These are phyloP conservation scores for Saimiri boliviensis DNA, from an alignment of 2,113 vertebrate species.

Conservation along the genomic window DNA sequence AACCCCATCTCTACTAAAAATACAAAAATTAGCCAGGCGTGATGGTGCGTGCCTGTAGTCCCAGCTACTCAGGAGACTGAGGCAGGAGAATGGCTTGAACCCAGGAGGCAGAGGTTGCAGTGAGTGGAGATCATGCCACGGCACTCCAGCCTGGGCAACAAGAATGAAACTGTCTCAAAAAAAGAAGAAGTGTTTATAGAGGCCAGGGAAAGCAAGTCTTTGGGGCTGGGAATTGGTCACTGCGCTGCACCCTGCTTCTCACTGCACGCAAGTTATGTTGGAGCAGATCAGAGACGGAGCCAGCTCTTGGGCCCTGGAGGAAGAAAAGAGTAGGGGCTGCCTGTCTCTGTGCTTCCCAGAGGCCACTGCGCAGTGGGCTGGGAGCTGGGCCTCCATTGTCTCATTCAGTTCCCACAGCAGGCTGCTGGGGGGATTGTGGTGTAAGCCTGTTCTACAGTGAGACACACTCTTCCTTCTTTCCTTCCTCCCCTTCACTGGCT, in stretches of 20 bases:
- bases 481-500: not conserved
- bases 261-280: not conserved
- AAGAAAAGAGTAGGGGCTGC: not conserved
- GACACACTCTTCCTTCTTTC: not conserved
- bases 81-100: too few relatives aligned
- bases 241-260: not conserved
- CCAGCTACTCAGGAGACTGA: too few relatives aligned
- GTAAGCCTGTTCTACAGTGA: not conserved
- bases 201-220: not conserved
- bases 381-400: not conserved
- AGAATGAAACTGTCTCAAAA: too few relatives aligned
- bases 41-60: too few relatives aligned
- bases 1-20: too few relatives aligned
- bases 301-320: not conserved
- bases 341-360: not conserved
- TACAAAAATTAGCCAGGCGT: too few relatives aligned
- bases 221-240: not conserved
- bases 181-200: too few relatives aligned
- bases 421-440: not conserved
- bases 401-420: not conserved
- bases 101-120: too few relatives aligned
- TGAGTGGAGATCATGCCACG: too few relatives aligned
- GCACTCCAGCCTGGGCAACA: too few relatives aligned
- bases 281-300: not conserved
- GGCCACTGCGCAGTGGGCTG: not conserved